Evolutionary conservation across 2,797 vertebrate species (phyloP).

Genomic region (Acridotheres tristis): DNA sequence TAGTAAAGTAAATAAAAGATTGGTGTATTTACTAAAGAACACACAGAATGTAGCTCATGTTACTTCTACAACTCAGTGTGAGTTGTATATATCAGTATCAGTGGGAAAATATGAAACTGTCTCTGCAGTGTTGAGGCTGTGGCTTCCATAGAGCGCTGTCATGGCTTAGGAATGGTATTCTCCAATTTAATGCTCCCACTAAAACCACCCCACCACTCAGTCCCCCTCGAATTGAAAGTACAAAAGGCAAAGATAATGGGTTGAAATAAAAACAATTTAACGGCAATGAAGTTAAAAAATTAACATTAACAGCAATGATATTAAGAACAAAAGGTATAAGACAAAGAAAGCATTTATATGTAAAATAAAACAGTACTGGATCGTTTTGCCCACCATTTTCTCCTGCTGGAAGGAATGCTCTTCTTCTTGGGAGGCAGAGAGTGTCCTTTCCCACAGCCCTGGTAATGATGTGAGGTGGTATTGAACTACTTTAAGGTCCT

Average conservation of each 20-base stretch:
- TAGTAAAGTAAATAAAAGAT: neutral
- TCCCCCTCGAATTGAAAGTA: neutral
- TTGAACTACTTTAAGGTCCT: neutral
- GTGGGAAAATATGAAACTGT: neutral
- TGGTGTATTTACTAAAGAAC: neutral
- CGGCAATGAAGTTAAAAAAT: neutral
- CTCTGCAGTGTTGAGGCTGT: neutral
- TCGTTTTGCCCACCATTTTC: rapidly evolving
- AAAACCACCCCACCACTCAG: neutral
- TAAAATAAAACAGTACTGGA: neutral
- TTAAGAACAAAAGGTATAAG: neutral
- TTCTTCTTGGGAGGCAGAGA: neutral
- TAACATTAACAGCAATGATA: rapidly evolving
- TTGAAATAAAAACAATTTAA: neutral
- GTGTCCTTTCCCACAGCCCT: neutral
- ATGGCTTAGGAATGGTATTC: neutral
- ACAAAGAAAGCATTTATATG: neutral
- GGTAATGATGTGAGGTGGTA: neutral
- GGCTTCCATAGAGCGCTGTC: neutral
- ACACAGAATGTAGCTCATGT: neutral
- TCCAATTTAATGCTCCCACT: neutral
- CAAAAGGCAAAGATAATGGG: neutral
- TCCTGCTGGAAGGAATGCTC: neutral
- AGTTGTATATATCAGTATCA: neutral
- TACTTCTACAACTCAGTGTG: neutral